Percentiles rank a stretch among this genome's conserved stretches.
Conservation (phyloP, 2,113 vertebrate genomes). For the Maylandia zebra region DNA sequence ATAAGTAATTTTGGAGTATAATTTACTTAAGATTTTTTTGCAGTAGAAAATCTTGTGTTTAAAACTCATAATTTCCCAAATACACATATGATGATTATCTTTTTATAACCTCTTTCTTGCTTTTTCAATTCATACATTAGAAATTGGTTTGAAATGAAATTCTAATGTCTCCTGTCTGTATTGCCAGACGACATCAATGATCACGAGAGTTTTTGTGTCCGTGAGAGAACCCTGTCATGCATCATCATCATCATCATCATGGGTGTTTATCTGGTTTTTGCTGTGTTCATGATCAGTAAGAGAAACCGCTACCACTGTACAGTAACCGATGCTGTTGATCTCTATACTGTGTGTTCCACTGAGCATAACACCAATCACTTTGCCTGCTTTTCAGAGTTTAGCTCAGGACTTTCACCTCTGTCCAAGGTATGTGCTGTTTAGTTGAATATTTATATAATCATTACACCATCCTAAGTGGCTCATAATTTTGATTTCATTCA, state of each 20-base stretch:
- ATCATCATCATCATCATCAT: neutral
- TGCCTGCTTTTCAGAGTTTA: neutral
- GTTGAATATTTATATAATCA: neutral
- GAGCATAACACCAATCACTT: neutral
- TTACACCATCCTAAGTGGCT: fast-evolving
- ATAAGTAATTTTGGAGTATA: fast-evolving
- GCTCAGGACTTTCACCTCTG: fast-evolving
- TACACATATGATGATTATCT: fast-evolving
- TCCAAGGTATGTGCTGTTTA: neutral
- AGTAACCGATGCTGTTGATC: neutral
- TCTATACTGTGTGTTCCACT: fast-evolving
- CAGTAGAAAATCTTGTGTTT: fast-evolving
- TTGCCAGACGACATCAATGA: fast-evolving
- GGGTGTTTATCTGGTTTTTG: neutral
- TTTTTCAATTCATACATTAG: neutral
- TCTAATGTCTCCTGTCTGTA: fast-evolving
- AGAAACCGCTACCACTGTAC: neutral
- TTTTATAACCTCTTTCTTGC: neutral
- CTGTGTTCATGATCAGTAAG: neutral
- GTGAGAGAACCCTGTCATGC: neutral
- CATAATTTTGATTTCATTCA: fast-evolving
- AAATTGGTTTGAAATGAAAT: fast-evolving
- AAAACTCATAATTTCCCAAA: neutral
- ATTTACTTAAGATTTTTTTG: neutral
- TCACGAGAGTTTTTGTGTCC: fast-evolving